These are phyloP conservation scores for Mesocricetus auratus DNA, from an alignment of 2,113 vertebrate genomes.

Conservation along the genomic window DNA sequence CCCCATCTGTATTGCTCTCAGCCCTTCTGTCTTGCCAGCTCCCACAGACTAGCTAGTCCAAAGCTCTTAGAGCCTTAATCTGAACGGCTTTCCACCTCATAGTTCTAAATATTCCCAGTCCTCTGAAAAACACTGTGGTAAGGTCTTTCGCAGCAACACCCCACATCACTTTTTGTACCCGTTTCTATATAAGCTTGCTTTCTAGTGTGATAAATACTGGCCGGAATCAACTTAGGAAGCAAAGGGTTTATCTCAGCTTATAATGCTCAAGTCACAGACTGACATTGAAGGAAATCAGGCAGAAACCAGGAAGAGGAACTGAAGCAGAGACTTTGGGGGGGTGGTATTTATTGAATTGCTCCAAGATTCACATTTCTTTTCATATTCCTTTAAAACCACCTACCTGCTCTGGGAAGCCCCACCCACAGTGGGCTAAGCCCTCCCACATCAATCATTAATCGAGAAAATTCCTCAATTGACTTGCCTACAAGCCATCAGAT, in stretches of 20 bases:
- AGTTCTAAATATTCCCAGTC: not conserved
- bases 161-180: not conserved
- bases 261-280: no score
- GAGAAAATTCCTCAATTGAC: not conserved
- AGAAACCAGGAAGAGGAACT: not conserved
- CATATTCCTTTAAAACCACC: not conserved
- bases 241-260: not conserved
- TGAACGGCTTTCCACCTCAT: not conserved
- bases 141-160: not conserved
- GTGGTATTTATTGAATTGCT: not conserved
- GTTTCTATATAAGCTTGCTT: not conserved
- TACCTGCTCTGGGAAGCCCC: not conserved
- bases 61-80: not conserved
- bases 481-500: not conserved
- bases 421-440: not conserved
- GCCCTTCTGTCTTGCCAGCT: not conserved
- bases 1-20: not conserved
- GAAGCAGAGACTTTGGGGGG: not conserved
- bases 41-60: not conserved
- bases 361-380: no score
- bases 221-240: not conserved
- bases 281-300: not conserved
- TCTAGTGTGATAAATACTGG: not conserved
- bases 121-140: not conserved
- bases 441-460: not conserved